Evolutionary conservation across 2,888 invertebrate species (phyloP), one percentile per base, ranked within the genome.

Genomic region (Trachelus iudaicus): DNA sequence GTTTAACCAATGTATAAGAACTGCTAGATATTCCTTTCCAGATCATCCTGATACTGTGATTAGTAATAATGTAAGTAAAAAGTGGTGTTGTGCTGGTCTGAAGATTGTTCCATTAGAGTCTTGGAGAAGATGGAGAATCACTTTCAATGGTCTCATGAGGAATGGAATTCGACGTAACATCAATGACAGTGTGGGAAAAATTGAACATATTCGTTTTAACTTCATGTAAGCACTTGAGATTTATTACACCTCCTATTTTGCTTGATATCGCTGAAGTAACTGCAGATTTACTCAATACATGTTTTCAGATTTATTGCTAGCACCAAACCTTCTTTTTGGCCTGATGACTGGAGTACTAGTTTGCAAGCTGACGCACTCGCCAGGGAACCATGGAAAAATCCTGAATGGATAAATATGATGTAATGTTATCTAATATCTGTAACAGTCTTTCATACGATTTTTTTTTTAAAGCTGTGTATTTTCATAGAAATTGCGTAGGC

Each of bases 101-200:
- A 93, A 93, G 83, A 92, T 96, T 37, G 94, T 94, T 84, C 91
- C 94, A 69, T 84, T 95, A 73, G 94, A 95, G 85, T 93, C 95
- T 0, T 93, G 94, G 86, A 90, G 90, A 79, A 92, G 93, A 78
- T 93, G 95, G 92, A 93, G 96, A 85, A 92, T 97, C 31, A 90
- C 94, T 40, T 97, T 93, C 89, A 96, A 95, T 89, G 96, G 96
- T 1, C 89, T 95, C n/a, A 89, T 96, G 73, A 93, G 92, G 85
- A 93, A 92, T 85, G 90, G 90, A 35, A 87, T 89, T 13, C 90
- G 92, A 74, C 83, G 84, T 35, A 82, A 92, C 80, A 92, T 91
- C 2, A 92, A 91, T 75, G 87, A 89, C 35, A 79, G 56, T 35
- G 76, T 79, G 9, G 81, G 83, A 13, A 80, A 82, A 69, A 81